A percentile compares a stretch with the other conserved stretches of the same genome.
Conservation (phyloP, 2,888 invertebrate genomes). For the Branchipolynoe longqiensis region DNA sequence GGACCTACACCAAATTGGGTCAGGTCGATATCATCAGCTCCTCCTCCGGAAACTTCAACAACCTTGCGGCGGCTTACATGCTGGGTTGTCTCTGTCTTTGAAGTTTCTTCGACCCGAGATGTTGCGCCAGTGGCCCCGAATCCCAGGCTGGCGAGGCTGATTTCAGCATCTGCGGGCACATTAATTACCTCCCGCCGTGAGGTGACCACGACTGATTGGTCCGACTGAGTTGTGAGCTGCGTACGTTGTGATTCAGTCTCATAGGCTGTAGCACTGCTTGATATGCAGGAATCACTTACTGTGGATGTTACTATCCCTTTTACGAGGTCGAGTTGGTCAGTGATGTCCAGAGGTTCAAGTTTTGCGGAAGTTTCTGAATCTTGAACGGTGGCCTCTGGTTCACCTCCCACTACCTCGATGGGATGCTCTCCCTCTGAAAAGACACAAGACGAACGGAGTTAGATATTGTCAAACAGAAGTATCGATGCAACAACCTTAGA, state of each 20-base stretch:
- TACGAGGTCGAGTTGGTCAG: slow-evolving; percentile 14
- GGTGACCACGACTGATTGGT: slow-evolving; percentile 27
- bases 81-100: slow-evolving; percentile 31
- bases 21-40: slow-evolving; percentile 15
- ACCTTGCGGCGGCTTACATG: slow-evolving; percentile 20
- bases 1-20: slow-evolving; percentile 28
- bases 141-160: slow-evolving; percentile 2
- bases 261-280: slow-evolving; percentile 5
- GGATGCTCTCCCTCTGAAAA: slow-evolving; percentile 48
- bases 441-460: too few relatives aligned
- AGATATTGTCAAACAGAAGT: too few relatives aligned
- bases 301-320: slow-evolving; percentile 7
- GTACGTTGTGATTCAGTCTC: neutral
- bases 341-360: slow-evolving; percentile 16
- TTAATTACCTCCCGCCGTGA: slow-evolving; percentile 10
- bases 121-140: slow-evolving; percentile 28
- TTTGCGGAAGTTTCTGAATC: slow-evolving; percentile 29
- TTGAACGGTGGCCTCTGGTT: slow-evolving; percentile 46
- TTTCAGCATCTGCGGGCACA: neutral
- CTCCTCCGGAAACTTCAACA: slow-evolving; percentile 20
- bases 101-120: slow-evolving; percentile 8
- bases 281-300: slow-evolving; percentile 30
- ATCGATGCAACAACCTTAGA: too few relatives aligned
- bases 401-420: neutral
- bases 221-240: slow-evolving; percentile 33